Percentiles rank a stretch among this genome's conserved stretches.
phyloP scores from a whole-genome alignment of 2,113 vertebrate species.

The Neofelis nebulosa region DNA sequence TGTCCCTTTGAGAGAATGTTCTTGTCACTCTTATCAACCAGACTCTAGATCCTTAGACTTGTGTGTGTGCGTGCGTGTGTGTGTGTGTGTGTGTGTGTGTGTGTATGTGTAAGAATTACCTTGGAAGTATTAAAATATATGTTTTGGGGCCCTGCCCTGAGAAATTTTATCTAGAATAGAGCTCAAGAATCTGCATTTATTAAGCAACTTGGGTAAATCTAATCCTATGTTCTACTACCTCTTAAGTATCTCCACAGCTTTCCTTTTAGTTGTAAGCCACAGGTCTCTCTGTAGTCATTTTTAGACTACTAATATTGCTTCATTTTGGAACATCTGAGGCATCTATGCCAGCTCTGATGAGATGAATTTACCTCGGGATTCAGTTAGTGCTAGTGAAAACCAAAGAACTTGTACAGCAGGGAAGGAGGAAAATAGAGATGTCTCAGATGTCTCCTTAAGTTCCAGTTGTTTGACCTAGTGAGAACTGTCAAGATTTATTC shows the following conservation, averaged over 20 bases:
- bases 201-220: background rate
- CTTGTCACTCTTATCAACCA: background rate
- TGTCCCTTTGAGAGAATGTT: background rate
- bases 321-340: background rate
- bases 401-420: background rate
- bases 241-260: background rate
- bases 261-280: constrained; percentile 11
- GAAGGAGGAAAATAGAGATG: background rate
- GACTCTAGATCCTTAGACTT: constrained; percentile 25
- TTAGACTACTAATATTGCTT: background rate
- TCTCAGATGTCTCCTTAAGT: background rate
- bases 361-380: background rate
- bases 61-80: background rate
- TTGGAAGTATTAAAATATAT: background rate
- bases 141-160: background rate
- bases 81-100: background rate
- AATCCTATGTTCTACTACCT: background rate
- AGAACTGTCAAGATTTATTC: background rate
- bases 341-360: background rate
- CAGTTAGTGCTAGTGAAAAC: background rate
- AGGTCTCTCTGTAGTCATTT: background rate
- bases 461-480: background rate
- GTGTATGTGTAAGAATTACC: background rate
- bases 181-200: background rate
- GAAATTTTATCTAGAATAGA: background rate